Evolutionary conservation across 2,797 vertebrate genomes (phyloP).

Genomic region (Phoebastria nigripes): DNA sequence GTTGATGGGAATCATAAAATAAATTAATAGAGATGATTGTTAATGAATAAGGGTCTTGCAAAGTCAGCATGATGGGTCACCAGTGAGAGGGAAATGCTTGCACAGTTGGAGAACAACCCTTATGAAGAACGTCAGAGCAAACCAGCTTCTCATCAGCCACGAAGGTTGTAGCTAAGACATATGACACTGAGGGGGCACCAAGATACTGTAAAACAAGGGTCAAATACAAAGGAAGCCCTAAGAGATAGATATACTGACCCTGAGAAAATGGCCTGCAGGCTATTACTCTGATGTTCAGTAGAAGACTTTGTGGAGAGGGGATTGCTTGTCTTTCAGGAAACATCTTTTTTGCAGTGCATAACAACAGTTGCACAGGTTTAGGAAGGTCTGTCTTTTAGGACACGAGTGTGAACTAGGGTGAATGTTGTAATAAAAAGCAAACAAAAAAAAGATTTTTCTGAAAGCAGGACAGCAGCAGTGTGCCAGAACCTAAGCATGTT

Average conservation of each 20-base stretch:
- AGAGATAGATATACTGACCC: background rate
- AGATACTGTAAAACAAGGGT: background rate
- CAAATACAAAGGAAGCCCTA: background rate
- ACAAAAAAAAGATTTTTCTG: background rate
- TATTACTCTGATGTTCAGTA: background rate
- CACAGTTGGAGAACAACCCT: background rate
- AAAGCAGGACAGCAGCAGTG: background rate
- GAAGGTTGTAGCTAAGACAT: background rate
- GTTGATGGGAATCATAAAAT: background rate
- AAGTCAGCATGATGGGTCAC: background rate
- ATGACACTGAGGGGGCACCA: background rate
- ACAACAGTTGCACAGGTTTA: background rate
- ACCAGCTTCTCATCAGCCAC: background rate
- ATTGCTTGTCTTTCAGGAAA: background rate
- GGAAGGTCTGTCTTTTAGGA: background rate
- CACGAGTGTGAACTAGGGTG: fast-evolving
- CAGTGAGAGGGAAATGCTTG: background rate
- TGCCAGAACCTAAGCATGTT: background rate
- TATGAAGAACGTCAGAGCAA: background rate
- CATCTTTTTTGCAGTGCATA: background rate
- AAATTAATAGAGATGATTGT: background rate
- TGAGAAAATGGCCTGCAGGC: background rate
- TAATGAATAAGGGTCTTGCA: background rate
- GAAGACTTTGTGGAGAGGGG: background rate
- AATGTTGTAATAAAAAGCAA: background rate